Base-by-base conservation (phyloP, 2,888 invertebrate species). In the Cecidostiba fungosa region DNA sequence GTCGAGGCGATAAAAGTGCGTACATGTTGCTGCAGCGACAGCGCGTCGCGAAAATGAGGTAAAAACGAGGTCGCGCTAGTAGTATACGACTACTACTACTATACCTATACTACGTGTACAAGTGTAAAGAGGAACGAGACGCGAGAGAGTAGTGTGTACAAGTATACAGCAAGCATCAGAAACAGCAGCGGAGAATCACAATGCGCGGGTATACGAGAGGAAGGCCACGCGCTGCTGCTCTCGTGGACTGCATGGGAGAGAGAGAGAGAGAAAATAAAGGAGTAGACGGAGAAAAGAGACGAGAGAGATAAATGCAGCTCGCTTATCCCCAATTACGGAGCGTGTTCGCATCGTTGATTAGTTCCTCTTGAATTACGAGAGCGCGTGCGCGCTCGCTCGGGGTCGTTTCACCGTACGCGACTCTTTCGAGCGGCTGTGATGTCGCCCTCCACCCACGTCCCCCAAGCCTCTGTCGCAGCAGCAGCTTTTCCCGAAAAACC, bases 31-130 rank as follows among this genome's bases (percentile, higher is more conserved):
- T 50, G 19, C 14, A 5, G 59, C 16, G 76, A 36, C 47, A 19
- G 47, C 73, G 12, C 3, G 70, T 54, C 23, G 72, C 69, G 66
- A 73, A 77, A 85, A 81, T 77, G 81, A 85, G 81, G 72, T 81
- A 73, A 81, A 81, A 85, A 82, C 77, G 85, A 77, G 85, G 82
- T 82, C 85, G 59, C 54, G 50, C 78, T 19, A 3, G 54, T 5
- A n/a, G 0, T 23, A 47, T 66, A 78, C 50, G 19, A 19, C 50
- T 16, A 50, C 16, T 10, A 77, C 47, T n/a, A 83, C 77, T 43
- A 32, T 39, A 54, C 62, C 19, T 59, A 19, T 59, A 59, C n/a
- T n/a, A n/a, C n/a, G 36, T n/a, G 23, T 77, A 77, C 32, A n/a
- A 70, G 19, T 36, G 50, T 14, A 50, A 14, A 16, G 4, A 19